Evolutionary conservation across 2,113 vertebrate species (phyloP), one percentile per base, ranked within the genome.

Genomic region (Pardalotus punctatus): DNA sequence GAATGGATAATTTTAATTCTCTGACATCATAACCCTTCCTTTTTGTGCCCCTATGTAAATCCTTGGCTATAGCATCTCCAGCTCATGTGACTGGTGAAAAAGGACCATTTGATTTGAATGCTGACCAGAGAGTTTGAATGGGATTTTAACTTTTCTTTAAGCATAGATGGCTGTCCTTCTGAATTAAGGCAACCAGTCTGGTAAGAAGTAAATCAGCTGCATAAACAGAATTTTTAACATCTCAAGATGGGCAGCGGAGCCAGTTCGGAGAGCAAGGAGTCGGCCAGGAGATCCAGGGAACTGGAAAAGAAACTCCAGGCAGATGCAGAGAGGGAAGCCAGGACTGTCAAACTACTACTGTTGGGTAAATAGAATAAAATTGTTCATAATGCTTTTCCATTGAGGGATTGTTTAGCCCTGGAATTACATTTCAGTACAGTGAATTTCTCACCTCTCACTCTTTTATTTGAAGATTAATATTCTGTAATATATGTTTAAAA

Each of bases 291-390:
- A 85, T 98, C 98, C 67, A 98, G 88, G 66, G 98, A 98, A 86
- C 86, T 98, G 88, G 98, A 98, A 92, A 98, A 97, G 91, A 98
- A 97, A 70, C 98, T 98, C 42, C 98, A 98, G 60, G 97, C 98
- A 94, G 98, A 98, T 81, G 98, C 98, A 40, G 97, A 97, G 38
- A 87, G 88, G 79, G 98, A 98, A 73, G 97, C 98, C 51, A 97
- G 97, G 80, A 98, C 98, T 27, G 95, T 98, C 35, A 98, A 98
- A 90, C 87, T 98, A 16, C 97, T 98, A 1, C 94, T 98, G 6
- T 40, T 98, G 89, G 98, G 98, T 98, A 98, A 98, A 88, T 95
- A 94, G 22, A 90, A 81, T 58, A 67, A 81, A 82, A 69, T 61
- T 76, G 3, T 6, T 95, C 15, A 20, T 66, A 65, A 65, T 42